Evolutionary conservation across 2,888 invertebrate species (phyloP).

Genomic region (Agonopterix arenella): DNA sequence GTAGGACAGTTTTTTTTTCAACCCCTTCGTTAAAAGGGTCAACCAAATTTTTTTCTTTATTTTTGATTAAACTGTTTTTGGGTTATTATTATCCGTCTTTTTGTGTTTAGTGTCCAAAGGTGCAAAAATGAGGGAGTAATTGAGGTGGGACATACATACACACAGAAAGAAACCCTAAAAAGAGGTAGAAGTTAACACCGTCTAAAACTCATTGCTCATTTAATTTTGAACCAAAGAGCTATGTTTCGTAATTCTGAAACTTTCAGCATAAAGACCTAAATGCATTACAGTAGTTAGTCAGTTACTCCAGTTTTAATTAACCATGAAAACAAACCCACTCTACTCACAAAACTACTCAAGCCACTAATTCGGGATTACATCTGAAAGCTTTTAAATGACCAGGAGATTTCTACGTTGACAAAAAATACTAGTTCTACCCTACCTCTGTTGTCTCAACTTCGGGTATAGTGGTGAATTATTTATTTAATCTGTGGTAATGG

Average conservation of each 20-base stretch:
- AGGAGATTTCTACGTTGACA: conserved; percentile 12
- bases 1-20: too few relatives aligned
- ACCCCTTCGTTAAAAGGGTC: too few relatives aligned
- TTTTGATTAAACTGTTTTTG: too few relatives aligned
- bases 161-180: too few relatives aligned
- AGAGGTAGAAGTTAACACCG: too few relatives aligned
- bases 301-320: conserved; percentile 17
- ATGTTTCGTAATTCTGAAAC: neutral
- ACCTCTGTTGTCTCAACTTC: conserved; percentile 4
- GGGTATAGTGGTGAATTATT: conserved; percentile 7
- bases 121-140: too few relatives aligned
- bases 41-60: too few relatives aligned
- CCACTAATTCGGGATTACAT: conserved; percentile 19
- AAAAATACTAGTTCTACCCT: conserved; percentile 16
- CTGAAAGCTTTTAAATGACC: conserved; percentile 32
- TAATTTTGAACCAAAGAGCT: neutral
- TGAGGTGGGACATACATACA: too few relatives aligned
- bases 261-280: neutral
- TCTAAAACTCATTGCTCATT: too few relatives aligned
- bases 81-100: too few relatives aligned
- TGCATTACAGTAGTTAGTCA: neutral
- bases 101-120: too few relatives aligned
- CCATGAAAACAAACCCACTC: conserved; percentile 22
- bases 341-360: conserved; percentile 11
- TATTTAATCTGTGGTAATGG: conserved; percentile 9